phyloP scores from a whole-genome alignment of 2,113 vertebrate genomes.

The Cyrtonyx montezumae region DNA sequence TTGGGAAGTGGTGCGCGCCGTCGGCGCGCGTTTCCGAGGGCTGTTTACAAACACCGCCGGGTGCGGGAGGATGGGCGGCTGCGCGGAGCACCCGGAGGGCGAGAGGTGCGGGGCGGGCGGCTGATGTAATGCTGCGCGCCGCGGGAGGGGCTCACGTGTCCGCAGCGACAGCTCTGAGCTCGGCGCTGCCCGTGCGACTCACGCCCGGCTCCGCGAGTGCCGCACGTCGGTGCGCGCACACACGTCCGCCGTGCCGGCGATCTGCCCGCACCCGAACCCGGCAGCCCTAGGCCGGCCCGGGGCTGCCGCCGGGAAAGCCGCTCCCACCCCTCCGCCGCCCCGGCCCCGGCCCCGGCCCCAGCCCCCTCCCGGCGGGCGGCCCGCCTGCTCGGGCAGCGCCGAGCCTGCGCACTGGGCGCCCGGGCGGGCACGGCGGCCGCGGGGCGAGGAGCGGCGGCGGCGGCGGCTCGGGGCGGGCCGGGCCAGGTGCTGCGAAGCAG shows the following conservation, averaged over 20 bases:
- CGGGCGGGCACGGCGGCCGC: neutral
- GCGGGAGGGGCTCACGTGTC: conserved; percentile 32
- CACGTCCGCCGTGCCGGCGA: too few species aligned
- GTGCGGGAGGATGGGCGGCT: neutral
- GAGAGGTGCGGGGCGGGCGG: neutral
- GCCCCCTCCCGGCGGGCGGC: conserved; percentile 24
- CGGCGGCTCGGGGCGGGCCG: neutral
- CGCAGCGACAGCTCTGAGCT: neutral
- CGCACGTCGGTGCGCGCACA: too few species aligned
- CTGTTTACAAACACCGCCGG: neutral
- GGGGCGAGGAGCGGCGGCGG: conserved; percentile 25
- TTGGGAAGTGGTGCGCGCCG: neutral
- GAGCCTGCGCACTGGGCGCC: conserved; percentile 82
- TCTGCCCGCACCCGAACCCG: neutral
- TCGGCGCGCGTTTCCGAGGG: too few species aligned
- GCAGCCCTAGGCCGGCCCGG: neutral
- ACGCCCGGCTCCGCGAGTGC: too few species aligned
- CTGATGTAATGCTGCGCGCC: conserved; percentile 42
- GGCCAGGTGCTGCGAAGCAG: conserved; percentile 39
- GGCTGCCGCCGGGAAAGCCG: too few species aligned
- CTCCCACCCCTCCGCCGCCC: neutral
- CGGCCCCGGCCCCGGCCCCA: neutral
- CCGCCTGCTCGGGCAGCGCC: conserved; percentile 50
- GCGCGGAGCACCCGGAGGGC: neutral
- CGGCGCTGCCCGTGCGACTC: neutral